These are phyloP conservation scores for Fulica atra DNA, from an alignment of 2,113 vertebrate species.

Conservation along the genomic window DNA sequence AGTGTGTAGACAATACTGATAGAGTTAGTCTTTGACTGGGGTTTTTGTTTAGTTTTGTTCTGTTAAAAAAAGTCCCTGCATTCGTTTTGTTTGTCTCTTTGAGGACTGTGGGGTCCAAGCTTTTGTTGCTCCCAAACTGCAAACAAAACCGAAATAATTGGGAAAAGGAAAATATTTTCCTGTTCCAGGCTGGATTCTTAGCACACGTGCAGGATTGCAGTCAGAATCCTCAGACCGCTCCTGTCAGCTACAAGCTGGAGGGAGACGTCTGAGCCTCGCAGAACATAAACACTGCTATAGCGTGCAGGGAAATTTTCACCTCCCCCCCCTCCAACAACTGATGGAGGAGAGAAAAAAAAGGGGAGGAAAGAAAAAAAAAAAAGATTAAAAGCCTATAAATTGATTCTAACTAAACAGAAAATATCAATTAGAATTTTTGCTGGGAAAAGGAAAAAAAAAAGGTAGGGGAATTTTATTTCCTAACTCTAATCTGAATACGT, in stretches of 20 bases:
- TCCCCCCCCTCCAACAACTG: background rate
- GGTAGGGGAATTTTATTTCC: slow-evolving; percentile 16
- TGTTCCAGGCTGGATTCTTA: slow-evolving; percentile 77
- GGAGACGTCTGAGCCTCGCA: slow-evolving; percentile 75
- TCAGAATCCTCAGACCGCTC: slow-evolving; percentile 74
- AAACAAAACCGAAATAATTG: slow-evolving; percentile 59
- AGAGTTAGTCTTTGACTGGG: slow-evolving; percentile 65
- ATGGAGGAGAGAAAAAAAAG: background rate
- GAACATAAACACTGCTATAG: slow-evolving; percentile 77
- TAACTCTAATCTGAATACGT: background rate
- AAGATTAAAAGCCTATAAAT: background rate
- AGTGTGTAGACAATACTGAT: slow-evolving; percentile 73
- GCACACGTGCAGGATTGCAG: slow-evolving; percentile 78
- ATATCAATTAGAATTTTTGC: background rate
- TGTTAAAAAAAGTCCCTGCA: slow-evolving; percentile 41
- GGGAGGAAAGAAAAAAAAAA: background rate
- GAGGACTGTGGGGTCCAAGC: slow-evolving; percentile 60
- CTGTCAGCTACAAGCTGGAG: slow-evolving; percentile 80
- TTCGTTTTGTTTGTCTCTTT: slow-evolving; percentile 48
- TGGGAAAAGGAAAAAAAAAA: background rate
- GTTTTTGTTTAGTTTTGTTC: slow-evolving; percentile 58
- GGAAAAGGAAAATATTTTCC: slow-evolving; percentile 69
- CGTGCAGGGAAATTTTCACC: slow-evolving; percentile 54
- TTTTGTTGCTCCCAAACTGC: slow-evolving; percentile 68
- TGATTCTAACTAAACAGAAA: slow-evolving; percentile 18